Percentiles rank a stretch among this genome's conserved stretches.
Evolutionary conservation across 1,140 invertebrate species (phyloP).

Genomic region (Penaeus chinensis): DNA sequence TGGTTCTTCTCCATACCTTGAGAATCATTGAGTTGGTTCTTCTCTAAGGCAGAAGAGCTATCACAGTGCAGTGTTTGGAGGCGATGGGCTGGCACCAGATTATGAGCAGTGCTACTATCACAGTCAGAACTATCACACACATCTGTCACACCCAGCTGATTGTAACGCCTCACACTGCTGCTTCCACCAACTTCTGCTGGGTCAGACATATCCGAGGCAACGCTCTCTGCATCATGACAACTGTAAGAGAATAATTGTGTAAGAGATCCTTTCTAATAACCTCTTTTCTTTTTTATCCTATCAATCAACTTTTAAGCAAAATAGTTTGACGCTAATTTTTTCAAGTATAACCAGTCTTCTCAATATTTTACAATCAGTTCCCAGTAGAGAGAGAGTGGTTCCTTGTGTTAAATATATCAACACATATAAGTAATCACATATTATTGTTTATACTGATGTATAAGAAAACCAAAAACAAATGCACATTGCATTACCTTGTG

Average conservation of each 20-base stretch:
- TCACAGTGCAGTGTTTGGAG: conserved; percentile 45
- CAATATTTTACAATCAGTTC: too few species aligned
- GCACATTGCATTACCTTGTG: conserved; percentile 30
- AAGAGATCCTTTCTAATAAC: neutral
- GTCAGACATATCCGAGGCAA: conserved; percentile 55
- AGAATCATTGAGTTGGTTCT: conserved; percentile 46
- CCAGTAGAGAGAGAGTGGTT: too few species aligned
- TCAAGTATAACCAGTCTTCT: too few species aligned
- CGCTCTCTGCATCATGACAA: conserved; percentile 60
- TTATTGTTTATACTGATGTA: neutral
- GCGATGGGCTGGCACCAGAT: conserved; percentile 12
- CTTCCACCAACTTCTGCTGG: conserved; percentile 48
- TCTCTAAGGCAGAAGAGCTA: conserved; percentile 43
- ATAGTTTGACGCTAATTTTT: too few species aligned
- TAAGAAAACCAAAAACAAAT: neutral
- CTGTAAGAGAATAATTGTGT: conserved; percentile 15
- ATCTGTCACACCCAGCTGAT: conserved; percentile 36
- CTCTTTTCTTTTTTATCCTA: conserved; percentile 14
- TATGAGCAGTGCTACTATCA: conserved; percentile 46
- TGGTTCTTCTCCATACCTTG: conserved; percentile 36
- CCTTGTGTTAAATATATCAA: too few species aligned
- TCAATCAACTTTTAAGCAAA: too few species aligned
- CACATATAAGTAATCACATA: neutral
- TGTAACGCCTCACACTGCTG: conserved; percentile 45
- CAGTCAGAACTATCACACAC: conserved; percentile 54